Evolutionary conservation across 2,888 invertebrate species (phyloP).

Genomic region (Coleophora flavipennella): DNA sequence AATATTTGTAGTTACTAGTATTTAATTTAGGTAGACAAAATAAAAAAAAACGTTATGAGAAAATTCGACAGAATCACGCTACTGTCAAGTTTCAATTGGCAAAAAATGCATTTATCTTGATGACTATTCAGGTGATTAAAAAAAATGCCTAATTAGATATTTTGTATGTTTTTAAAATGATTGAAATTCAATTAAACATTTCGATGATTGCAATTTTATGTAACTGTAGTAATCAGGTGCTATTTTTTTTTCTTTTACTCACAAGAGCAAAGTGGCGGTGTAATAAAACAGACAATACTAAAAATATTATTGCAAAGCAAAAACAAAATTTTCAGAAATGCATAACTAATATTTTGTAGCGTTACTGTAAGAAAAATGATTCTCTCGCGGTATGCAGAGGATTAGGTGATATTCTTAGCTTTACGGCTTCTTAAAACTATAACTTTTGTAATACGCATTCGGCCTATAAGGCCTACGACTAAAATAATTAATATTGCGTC

Average conservation of each 20-base stretch:
- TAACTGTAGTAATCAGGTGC: constrained; percentile 23
- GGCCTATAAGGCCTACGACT: constrained; percentile 50
- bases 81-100: no score
- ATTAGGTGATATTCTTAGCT: constrained; percentile 68
- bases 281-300: constrained; percentile 49
- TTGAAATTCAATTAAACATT: no score
- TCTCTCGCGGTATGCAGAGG: constrained; percentile 53
- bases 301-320: constrained; percentile 60
- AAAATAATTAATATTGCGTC: constrained; percentile 24
- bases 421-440: constrained; percentile 58
- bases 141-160: no score
- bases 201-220: constrained; percentile 13
- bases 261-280: no score
- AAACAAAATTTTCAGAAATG: constrained; percentile 14
- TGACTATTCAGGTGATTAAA: no score
- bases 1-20: constrained; percentile 47
- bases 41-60: no score
- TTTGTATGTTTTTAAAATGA: no score
- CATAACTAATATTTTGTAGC: no score
- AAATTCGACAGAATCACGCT: no score
- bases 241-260: constrained; percentile 16
- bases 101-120: no score
- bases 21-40: constrained; percentile 45
- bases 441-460: constrained; percentile 36
- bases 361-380: constrained; percentile 22